A percentile compares a stretch with the other conserved stretches of the same genome.
phyloP scores from a whole-genome alignment of 2,797 vertebrate species.

The Cynopterus sphinx region DNA sequence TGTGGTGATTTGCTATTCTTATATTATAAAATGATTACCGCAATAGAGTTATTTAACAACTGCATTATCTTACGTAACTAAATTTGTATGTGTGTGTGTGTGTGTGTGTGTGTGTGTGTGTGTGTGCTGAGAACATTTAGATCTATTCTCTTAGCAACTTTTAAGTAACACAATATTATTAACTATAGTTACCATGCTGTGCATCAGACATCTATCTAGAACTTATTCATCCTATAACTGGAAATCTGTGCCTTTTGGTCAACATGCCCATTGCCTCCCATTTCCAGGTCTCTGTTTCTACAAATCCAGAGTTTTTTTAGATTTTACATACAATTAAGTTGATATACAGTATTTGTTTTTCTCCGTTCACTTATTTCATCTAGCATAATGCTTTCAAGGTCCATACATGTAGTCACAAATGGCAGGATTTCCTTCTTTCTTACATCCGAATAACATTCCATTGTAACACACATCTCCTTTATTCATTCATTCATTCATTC shows the following conservation, averaged over 20 bases:
- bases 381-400: neutral
- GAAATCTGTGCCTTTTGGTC: neutral
- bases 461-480: neutral
- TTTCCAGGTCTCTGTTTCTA: neutral
- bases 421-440: neutral
- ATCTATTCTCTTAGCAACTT: neutral
- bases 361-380: neutral
- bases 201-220: neutral
- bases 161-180: neutral
- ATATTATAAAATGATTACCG: neutral
- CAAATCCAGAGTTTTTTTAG: neutral
- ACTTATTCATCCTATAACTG: neutral
- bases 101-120: neutral
- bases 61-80: neutral
- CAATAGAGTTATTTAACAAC: neutral
- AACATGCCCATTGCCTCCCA: neutral
- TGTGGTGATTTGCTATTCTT: neutral
- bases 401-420: neutral
- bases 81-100: neutral
- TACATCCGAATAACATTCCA: neutral
- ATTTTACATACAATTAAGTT: neutral
- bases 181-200: neutral
- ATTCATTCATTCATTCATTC: neutral
- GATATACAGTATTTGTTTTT: neutral
- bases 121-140: neutral